Conservation (phyloP, 2,888 invertebrate species). For the Schrankia costaestrigalis region DNA sequence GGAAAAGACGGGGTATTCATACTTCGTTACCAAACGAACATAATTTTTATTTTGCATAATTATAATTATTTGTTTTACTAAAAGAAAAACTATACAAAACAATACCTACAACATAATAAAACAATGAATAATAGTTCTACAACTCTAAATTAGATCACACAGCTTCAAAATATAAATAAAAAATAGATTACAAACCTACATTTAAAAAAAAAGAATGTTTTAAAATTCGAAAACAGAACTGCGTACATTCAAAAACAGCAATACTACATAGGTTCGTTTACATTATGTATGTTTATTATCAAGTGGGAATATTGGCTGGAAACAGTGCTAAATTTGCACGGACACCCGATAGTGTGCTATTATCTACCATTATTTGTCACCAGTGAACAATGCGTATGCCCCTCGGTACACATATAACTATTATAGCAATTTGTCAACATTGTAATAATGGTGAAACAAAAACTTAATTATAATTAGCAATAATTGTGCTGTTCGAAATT, state of each 20-base stretch:
- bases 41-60: too few species aligned
- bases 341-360: constrained; percentile 77
- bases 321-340: constrained; percentile 72
- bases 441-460: constrained; percentile 50
- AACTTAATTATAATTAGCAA: constrained; percentile 38
- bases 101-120: too few species aligned
- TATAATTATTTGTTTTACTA: too few species aligned
- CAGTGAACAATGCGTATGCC: constrained; percentile 68
- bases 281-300: constrained; percentile 72
- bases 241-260: constrained; percentile 7
- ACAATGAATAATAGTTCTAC: too few species aligned
- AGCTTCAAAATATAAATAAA: too few species aligned
- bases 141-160: too few species aligned
- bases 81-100: too few species aligned
- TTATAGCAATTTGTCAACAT: constrained; percentile 68
- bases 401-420: constrained; percentile 48
- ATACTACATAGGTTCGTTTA: constrained; percentile 17
- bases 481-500: constrained; percentile 22
- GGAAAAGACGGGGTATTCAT: too few species aligned
- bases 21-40: too few species aligned
- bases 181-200: too few species aligned
- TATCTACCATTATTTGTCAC: constrained; percentile 79
- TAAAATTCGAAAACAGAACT: constrained; percentile 2
- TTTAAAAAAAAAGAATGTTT: not conserved
- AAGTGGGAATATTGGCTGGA: constrained; percentile 74